These are phyloP conservation scores for Tenthredo livida DNA, from an alignment of 2,888 invertebrate genomes.

Conservation along the genomic window DNA sequence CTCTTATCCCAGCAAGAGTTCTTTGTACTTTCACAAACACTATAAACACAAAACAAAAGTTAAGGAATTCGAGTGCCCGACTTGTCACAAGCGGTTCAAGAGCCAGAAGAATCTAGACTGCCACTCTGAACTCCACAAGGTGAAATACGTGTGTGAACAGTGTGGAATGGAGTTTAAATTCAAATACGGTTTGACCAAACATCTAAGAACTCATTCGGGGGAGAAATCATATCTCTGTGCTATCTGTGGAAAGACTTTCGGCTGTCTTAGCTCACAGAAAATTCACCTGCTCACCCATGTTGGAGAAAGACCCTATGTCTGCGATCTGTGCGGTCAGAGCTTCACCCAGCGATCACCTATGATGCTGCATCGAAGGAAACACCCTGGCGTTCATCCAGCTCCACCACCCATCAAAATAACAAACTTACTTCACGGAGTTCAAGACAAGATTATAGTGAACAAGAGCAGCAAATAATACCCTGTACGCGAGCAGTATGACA, in stretches of 20 bases:
- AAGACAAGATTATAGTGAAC: slow-evolving; percentile 70
- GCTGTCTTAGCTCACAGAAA: slow-evolving; percentile 71
- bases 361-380: slow-evolving; percentile 73
- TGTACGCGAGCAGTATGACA: slow-evolving; percentile 3
- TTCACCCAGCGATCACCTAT: slow-evolving; percentile 74
- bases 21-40: slow-evolving; percentile 73
- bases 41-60: slow-evolving; percentile 72
- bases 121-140: slow-evolving; percentile 70
- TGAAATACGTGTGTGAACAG: slow-evolving; percentile 73
- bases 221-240: slow-evolving; percentile 73
- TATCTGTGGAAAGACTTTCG: slow-evolving; percentile 72
- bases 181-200: slow-evolving; percentile 73
- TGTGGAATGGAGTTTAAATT: slow-evolving; percentile 74
- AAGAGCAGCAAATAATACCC: slow-evolving; percentile 53
- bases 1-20: slow-evolving; percentile 71
- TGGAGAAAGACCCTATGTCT: slow-evolving; percentile 72
- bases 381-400: slow-evolving; percentile 71
- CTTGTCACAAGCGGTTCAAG: slow-evolving; percentile 72
- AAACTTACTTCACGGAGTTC: slow-evolving; percentile 71
- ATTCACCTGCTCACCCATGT: slow-evolving; percentile 71
- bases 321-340: slow-evolving; percentile 73
- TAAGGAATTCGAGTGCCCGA: slow-evolving; percentile 70
- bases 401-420: slow-evolving; percentile 74
- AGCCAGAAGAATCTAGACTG: slow-evolving; percentile 71
- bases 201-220: slow-evolving; percentile 70